phyloP scores from a whole-genome alignment of 2,797 vertebrate species.

The Coluber constrictor region DNA sequence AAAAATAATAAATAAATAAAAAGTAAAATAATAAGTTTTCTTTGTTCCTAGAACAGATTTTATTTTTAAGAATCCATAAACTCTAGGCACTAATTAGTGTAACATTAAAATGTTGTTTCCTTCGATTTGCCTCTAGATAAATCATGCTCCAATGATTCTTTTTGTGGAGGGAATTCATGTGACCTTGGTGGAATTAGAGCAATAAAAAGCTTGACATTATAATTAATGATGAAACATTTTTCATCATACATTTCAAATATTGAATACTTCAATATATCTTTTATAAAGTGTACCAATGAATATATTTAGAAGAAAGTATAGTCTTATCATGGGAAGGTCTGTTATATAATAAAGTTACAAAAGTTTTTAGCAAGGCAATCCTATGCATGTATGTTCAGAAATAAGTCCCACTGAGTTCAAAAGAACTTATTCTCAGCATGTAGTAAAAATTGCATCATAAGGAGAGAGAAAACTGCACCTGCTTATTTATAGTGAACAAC shows the following conservation, averaged over 20 bases:
- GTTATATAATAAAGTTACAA: neutral
- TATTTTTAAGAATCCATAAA: conserved; percentile 19
- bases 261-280: neutral
- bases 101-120: conserved; percentile 30
- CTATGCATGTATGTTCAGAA: neutral
- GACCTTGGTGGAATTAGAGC: neutral
- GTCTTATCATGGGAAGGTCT: neutral
- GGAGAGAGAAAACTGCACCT: neutral
- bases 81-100: conserved; percentile 43
- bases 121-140: conserved; percentile 41
- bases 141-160: conserved; percentile 42
- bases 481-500: conserved; percentile 5
- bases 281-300: neutral
- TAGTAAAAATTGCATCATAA: neutral
- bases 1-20: neutral
- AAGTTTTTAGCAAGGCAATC: neutral
- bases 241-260: neutral
- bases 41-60: conserved; percentile 23
- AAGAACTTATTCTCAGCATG: neutral
- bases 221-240: neutral
- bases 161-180: neutral
- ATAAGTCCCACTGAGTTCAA: neutral
- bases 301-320: neutral
- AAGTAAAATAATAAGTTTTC: neutral
- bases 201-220: neutral